Evolutionary conservation across 2,888 invertebrate genomes (phyloP), one percentile per base, ranked within the genome.

Genomic region (Metacarcinus magister): DNA sequence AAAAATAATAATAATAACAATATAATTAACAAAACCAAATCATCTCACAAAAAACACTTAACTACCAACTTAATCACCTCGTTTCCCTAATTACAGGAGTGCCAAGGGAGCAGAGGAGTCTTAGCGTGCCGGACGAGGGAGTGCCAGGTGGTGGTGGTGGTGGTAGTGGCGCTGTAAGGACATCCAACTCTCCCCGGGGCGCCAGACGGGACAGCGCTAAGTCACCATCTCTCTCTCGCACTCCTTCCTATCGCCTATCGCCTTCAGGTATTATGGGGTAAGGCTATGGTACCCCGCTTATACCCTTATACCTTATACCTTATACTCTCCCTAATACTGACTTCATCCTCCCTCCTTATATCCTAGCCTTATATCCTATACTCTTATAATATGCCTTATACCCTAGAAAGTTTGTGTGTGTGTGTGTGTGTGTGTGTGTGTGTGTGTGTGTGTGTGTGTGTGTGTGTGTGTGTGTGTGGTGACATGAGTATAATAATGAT

Each of bases 261-360:
- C 93, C 96, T 95, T 93, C 96, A 96, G 96, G 96, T 96, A 96
- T 95, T 96, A 95, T 93, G 96, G 96, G 96, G 96, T 96, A 96
- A 96, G 96, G 94, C 46, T 92, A 95, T 60, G 96, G 96, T 96
- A 87, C 96, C 87, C 89, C 87, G n/a, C 16, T 54, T 28, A 28
- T 82, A 43, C 94, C 60, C 32, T 94, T 82, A 89, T 89, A 4
- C 54, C 89, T 60, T 39, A 48, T 67, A 46, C 93, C 39, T 28
- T 48, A 44, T 46, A 90, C 44, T 44, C 91, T 13, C 46, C 91
- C 91, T 46, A 16, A 91, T 23, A 7, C 43, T 8, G 7, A 13
- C 54, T 19, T 92, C 2, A 44, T 44, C 5, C 39, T 39, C 2
- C 32, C 67, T 32, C 32, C 28, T 82, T 28, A 1, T 13, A 10